Base-by-base conservation (phyloP, 2,888 invertebrate genomes). In the Epiblema foenella region DNA sequence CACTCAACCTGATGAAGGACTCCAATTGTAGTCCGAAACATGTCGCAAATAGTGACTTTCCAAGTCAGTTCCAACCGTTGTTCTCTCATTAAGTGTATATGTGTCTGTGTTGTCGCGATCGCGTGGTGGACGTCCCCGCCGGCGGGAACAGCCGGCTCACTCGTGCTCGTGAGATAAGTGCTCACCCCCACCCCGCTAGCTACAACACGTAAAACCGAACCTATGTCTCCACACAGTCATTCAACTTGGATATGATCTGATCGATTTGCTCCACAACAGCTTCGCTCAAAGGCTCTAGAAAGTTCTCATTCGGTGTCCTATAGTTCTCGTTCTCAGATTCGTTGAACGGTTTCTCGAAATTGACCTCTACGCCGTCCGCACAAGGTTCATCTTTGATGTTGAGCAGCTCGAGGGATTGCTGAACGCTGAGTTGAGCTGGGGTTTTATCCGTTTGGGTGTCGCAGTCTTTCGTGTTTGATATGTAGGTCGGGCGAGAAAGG, bases 201-300 rank as follows among this genome's bases (percentile, higher is more conserved):
- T 5, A 24, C 29, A 5, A 56, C 12, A 56, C 15, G 12, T 11
- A 24, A 33, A 33, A 15, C 12, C 12, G 15, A 64, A 85, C 85
- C 87, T 89, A 89, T 72, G 81, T 78, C 15, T 86, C 85, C 11
- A 79, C 85, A 59, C 90, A 89, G 49, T 89, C 89, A 57, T 86
- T 85, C 66, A 93, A 72, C 73, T 91, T 92, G 0, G 89, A 84
- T 46, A 93, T 92, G 76, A 93, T 76, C 73, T 90, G 85, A 74
- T 93, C 91, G 0, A 93, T 93, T 56, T 93, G 92, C 52, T 93
- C 88, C 0, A 84, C 79, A 0, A 93, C 88, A 0, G 88, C 86
- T 64, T 89, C 88, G 62, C 86, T 90, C 75, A 93, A 70, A 0
- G 90, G 89, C 51, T 93, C 91, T 57, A 90, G 60, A 72, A 87